Percentiles rank a stretch among this genome's conserved stretches.
phyloP scores from a whole-genome alignment of 2,797 vertebrate species.

The Helarctos malayanus region DNA sequence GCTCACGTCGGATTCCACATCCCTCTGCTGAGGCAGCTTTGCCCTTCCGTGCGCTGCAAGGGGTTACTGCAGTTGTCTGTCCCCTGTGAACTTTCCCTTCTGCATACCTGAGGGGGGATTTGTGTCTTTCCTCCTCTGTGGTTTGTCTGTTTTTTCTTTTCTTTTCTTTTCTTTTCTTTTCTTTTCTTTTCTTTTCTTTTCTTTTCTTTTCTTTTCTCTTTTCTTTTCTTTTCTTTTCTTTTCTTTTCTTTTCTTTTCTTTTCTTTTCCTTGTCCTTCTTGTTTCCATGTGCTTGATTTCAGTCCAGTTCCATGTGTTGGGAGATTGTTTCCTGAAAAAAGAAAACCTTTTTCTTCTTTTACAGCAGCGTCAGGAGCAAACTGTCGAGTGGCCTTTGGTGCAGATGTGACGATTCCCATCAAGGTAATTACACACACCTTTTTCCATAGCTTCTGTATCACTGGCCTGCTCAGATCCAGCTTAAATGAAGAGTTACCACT shows the following conservation, averaged over 20 bases:
- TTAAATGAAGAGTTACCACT: not conserved
- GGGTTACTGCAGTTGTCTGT: no score
- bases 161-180: not conserved
- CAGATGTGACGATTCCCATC: not conserved
- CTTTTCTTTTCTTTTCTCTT: not conserved
- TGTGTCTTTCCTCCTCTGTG: not conserved
- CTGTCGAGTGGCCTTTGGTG: not conserved
- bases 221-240: no score
- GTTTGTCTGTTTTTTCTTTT: not conserved
- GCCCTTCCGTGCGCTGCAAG: no score
- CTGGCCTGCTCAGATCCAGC: not conserved
- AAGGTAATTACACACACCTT: not conserved
- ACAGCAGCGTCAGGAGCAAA: not conserved
- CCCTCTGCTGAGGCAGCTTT: not conserved
- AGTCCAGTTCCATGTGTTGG: not conserved
- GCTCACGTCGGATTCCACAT: not conserved
- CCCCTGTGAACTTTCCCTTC: fast-evolving
- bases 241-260: fast-evolving
- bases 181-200: not conserved
- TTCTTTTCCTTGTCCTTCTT: not conserved
- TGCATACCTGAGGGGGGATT: fast-evolving
- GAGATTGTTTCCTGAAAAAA: not conserved
- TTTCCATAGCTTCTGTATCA: not conserved
- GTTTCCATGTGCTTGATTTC: not conserved
- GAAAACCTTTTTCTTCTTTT: not conserved